These are phyloP conservation scores for Temnothorax nylanderi DNA, from an alignment of 1,140 invertebrate genomes.

Conservation along the genomic window DNA sequence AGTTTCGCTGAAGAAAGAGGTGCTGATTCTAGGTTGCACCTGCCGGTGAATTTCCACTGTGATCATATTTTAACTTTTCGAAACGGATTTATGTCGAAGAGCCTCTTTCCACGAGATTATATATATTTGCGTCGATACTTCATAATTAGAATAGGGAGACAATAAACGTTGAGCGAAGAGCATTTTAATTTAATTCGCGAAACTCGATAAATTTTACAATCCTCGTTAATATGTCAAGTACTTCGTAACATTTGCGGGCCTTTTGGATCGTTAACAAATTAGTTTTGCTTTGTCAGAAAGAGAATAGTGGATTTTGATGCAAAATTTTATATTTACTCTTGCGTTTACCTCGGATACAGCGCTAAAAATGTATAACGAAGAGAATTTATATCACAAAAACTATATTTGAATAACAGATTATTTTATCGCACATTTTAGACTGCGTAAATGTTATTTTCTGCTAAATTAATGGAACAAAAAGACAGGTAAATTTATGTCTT, in stretches of 20 bases:
- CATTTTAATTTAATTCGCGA: slow-evolving; percentile 21
- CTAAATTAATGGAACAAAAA: not conserved
- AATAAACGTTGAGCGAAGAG: slow-evolving; percentile 33
- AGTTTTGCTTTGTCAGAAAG: slow-evolving; percentile 4
- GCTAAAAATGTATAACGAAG: slow-evolving; percentile 6
- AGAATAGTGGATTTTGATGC: slow-evolving; percentile 1
- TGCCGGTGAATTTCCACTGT: slow-evolving; percentile 18
- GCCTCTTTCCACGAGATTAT: slow-evolving; percentile 7
- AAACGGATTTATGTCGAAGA: slow-evolving; percentile 49
- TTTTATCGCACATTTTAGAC: not conserved
- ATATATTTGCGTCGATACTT: not conserved
- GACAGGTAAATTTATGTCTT: not conserved
- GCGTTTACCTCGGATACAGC: not conserved
- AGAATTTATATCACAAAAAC: slow-evolving; percentile 13
- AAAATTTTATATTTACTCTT: slow-evolving; percentile 17
- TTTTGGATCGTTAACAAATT: slow-evolving; percentile 26
- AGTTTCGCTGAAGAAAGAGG: slow-evolving; percentile 33
- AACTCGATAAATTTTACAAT: slow-evolving; percentile 34
- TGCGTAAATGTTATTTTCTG: not conserved
- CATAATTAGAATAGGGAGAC: slow-evolving; percentile 11
- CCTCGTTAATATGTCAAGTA: slow-evolving; percentile 10
- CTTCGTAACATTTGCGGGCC: not conserved
- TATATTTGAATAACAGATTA: slow-evolving; percentile 16
- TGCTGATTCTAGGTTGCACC: not conserved
- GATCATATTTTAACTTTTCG: slow-evolving; percentile 42